phyloP scores from a whole-genome alignment of 2,113 vertebrate species.

The Hemibagrus wyckioides region DNA sequence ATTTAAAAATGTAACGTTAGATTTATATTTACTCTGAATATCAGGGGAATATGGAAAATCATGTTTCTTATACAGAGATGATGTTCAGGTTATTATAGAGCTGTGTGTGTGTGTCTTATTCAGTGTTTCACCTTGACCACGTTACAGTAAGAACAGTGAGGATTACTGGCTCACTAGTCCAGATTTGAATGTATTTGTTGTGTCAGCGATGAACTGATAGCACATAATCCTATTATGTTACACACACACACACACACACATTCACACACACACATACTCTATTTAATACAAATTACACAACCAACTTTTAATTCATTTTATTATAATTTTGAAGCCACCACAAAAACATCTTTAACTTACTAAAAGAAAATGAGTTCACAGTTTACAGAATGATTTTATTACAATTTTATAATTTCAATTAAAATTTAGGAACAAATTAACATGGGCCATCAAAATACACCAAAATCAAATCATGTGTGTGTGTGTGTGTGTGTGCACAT shows the following conservation, averaged over 20 bases:
- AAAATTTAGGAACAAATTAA: neutral
- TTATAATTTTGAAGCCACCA: neutral
- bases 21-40: neutral
- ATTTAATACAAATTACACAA: neutral
- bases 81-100: neutral
- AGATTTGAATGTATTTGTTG: slow-evolving; percentile 17
- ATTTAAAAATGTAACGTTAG: neutral
- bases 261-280: slow-evolving; percentile 9
- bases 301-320: neutral
- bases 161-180: slow-evolving; percentile 35
- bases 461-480: neutral
- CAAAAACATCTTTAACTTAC: neutral
- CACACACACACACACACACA: neutral
- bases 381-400: neutral
- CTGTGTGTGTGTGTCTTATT: slow-evolving; percentile 19
- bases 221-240: slow-evolving; percentile 44
- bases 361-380: neutral
- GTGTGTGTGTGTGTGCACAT: too few relatives aligned
- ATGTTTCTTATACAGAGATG: neutral
- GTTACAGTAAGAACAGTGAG: slow-evolving; percentile 27
- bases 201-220: slow-evolving; percentile 47
- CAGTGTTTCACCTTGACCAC: slow-evolving; percentile 43
- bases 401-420: neutral
- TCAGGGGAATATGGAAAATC: too few relatives aligned
- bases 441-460: neutral